These are phyloP conservation scores for Sebastes cheni DNA, from an alignment of 2,797 vertebrate species.

Conservation along the genomic window DNA sequence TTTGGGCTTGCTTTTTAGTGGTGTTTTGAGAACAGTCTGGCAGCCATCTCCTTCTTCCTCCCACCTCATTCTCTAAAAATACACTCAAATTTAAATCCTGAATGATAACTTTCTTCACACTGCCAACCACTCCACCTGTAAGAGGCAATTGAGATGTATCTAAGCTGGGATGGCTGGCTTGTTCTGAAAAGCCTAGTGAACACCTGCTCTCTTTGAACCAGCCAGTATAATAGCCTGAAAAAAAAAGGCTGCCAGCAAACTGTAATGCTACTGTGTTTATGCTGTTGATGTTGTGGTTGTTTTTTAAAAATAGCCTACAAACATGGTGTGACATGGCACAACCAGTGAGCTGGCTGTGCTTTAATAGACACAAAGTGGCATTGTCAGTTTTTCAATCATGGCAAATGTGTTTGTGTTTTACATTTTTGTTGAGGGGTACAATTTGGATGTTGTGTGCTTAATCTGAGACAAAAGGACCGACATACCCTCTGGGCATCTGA, in stretches of 20 bases:
- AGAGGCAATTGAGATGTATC: not conserved
- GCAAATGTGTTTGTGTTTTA: not conserved
- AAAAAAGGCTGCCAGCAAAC: not conserved
- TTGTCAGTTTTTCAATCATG: not conserved
- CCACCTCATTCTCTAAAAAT: not conserved
- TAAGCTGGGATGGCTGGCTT: not conserved
- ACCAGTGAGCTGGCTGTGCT: not conserved
- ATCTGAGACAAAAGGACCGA: too few relatives aligned
- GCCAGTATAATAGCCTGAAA: not conserved
- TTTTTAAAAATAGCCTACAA: not conserved
- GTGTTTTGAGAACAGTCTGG: not conserved
- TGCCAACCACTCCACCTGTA: not conserved
- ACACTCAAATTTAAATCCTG: not conserved
- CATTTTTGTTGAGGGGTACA: not conserved
- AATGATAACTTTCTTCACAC: not conserved
- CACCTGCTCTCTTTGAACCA: constrained; percentile 12
- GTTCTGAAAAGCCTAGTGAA: not conserved
- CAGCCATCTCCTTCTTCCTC: not conserved
- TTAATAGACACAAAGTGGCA: too few relatives aligned
- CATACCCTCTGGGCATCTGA: too few relatives aligned
- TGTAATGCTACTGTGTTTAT: not conserved
- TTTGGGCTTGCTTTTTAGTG: not conserved
- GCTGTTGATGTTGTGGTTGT: constrained; percentile 8
- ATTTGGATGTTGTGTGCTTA: not conserved
- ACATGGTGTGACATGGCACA: constrained; percentile 8